Evolutionary conservation across 2,797 vertebrate genomes (phyloP), one percentile per base, ranked within the genome.

Genomic region (Chaenodraco wilsoni): DNA sequence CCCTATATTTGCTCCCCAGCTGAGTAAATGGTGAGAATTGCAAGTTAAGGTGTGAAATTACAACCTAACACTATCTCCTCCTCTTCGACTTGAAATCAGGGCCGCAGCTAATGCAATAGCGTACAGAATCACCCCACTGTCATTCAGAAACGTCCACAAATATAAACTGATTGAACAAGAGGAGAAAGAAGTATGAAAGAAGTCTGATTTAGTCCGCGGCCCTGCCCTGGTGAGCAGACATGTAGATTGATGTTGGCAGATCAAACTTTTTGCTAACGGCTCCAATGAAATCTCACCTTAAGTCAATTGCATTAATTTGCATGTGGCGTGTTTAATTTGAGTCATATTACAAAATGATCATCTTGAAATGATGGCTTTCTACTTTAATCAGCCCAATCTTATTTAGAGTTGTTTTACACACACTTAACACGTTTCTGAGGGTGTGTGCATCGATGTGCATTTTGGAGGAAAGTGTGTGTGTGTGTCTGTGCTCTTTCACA

Each of bases 1-100:
- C 60, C 81, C 43, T 84, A 63, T 54, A 17, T 41, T 79, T 8
- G 7, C 65, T 82, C 60, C 65, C 52, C 75, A 66, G 78, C 71
- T 79, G 58, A 69, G 74, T 71, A 67, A 80, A 85, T 2, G 55
- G 46, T 10, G 3, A 43, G 33, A 73, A 82, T 37, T 79, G 59
- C 51, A 61, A 86, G 77, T 88, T 81, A 76, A 84, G 54, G 81
- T 87, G 85, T 87, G 85, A 90, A 91, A 90, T 88, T 85, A 82
- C 74, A 81, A 78, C 70, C 78, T 67, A 84, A 79, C 81, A 76
- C 82, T 48, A 67, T 83, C 86, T 85, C 79, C 68, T 79, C 79
- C 69, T 71, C 65, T 73, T 33, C 60, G 52, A 66, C 44, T 62
- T 51, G 48, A 76, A 87, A 82, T 54, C 74, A 72, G 74, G 77